A percentile compares a stretch with the other conserved stretches of the same genome.
These are phyloP conservation scores for Ostrea edulis DNA, from an alignment of 1,140 invertebrate species.

Conservation along the genomic window DNA sequence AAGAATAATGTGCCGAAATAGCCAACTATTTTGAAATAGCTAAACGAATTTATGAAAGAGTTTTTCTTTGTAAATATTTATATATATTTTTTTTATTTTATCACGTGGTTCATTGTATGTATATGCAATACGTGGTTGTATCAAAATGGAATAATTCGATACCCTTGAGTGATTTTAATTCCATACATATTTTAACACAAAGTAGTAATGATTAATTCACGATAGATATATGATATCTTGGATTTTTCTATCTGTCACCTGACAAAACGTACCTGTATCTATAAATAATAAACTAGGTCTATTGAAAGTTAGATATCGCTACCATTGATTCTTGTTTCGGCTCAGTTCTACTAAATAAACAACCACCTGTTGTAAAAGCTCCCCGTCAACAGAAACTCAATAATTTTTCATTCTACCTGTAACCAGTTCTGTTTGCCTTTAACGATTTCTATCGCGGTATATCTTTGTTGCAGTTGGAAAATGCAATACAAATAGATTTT, in stretches of 20 bases:
- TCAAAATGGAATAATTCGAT: not conserved
- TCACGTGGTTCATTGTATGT: too few relatives aligned
- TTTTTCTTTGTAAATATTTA: not conserved
- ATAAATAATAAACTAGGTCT: slow-evolving; percentile 16
- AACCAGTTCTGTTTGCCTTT: not conserved
- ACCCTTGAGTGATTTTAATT: not conserved
- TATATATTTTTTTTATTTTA: too few relatives aligned
- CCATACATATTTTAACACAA: not conserved
- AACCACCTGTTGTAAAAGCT: slow-evolving; percentile 32
- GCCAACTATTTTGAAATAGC: not conserved
- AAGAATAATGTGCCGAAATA: not conserved
- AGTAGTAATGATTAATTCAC: not conserved
- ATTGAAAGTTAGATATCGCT: slow-evolving; percentile 4
- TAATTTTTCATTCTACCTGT: slow-evolving; percentile 21
- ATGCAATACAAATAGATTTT: not conserved
- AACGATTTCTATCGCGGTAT: not conserved
- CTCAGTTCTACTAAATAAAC: slow-evolving; percentile 18
- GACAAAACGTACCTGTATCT: not conserved
- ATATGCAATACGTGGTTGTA: too few relatives aligned
- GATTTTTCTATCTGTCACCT: slow-evolving; percentile 15
- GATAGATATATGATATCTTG: not conserved
- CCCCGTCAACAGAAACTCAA: slow-evolving; percentile 8
- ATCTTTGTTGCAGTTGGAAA: not conserved
- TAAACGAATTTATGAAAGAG: not conserved
- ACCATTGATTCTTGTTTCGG: slow-evolving; percentile 13